Base-by-base conservation (phyloP, 1,140 invertebrate species). In the Bradynema listronoti region DNA sequence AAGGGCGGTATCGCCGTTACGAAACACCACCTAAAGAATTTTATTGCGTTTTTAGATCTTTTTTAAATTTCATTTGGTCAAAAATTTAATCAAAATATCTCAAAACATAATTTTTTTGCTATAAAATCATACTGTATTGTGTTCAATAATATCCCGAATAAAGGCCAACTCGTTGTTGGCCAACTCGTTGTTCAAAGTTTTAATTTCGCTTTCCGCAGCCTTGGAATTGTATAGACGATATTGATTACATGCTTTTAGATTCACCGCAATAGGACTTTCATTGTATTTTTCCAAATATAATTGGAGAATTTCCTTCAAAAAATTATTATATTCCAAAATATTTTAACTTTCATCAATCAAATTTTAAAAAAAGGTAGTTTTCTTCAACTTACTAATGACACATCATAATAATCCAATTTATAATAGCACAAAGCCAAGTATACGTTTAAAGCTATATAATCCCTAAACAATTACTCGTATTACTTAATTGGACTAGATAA, bases 371-470 rank as follows among this genome's bases (percentile, higher is more conserved):
- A 55, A 50, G 19, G 7, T 22, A 42, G n/a, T 11, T 11, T 42
- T 49, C 11, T 11, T 9, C 11, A 49, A 22, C 64, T 73, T 66
- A 81, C 81, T 70, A 83, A 80, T 45, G 82, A 83, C 4, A 83
- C 81, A 77, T 85, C 84, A 72, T 84, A 85, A 71, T 84, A 85
- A 80, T 96, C 93, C 50, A 96, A 79, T 79, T 97, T 97, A 78
- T 97, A 97, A 78, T 96, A 97, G 72, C 93, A 97, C 6, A 97
- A 80, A 0, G 92, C 94, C 54, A 97, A 87, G 79, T 98, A 98
- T 6, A 97, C 90, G 80, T 96, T 95, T 43, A 98, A 79, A 5
- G 93, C 93, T 66, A 93, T 80, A 79, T 87, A 92, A 51, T 91
- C 87, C 69, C 90, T 91, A 80, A 59, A 84, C 82, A 72, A 46